phyloP scores from a whole-genome alignment of 2,888 invertebrate genomes.

The Patella depressa region DNA sequence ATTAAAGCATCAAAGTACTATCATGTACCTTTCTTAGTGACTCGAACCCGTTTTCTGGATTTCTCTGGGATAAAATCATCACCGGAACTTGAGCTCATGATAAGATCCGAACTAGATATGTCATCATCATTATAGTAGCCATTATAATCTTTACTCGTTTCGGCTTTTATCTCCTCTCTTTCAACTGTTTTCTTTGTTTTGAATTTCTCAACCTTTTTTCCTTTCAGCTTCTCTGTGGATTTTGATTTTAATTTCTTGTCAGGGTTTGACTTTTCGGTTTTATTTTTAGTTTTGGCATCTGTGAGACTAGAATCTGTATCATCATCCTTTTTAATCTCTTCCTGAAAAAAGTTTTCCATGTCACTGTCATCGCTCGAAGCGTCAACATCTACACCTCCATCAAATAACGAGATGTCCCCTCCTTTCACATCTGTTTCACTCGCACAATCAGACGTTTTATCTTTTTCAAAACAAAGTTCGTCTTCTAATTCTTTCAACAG shows the following conservation, averaged over 20 bases:
- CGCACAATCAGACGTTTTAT: background rate
- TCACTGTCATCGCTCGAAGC: too few species aligned
- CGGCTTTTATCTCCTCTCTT: slow-evolving; percentile 11
- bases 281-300: background rate
- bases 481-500: slow-evolving; percentile 39
- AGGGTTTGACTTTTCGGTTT: background rate
- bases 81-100: slow-evolving; percentile 25
- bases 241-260: background rate
- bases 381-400: too few species aligned
- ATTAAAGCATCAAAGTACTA: too few species aligned
- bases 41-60: background rate
- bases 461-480: slow-evolving; percentile 30
- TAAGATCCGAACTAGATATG: slow-evolving; percentile 21
- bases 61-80: slow-evolving; percentile 13
- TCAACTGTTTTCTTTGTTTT: slow-evolving; percentile 12
- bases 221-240: slow-evolving; percentile 12
- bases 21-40: background rate
- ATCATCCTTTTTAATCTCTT: background rate
- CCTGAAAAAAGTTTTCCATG: too few species aligned
- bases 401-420: too few species aligned
- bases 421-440: too few species aligned
- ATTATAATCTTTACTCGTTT: slow-evolving; percentile 4
- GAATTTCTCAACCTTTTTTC: background rate
- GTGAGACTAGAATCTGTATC: background rate
- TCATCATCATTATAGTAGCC: slow-evolving; percentile 10